Percentiles rank a stretch among this genome's conserved stretches.
phyloP scores from a whole-genome alignment of 2,888 invertebrate species.

The Drosophila cracens region DNA sequence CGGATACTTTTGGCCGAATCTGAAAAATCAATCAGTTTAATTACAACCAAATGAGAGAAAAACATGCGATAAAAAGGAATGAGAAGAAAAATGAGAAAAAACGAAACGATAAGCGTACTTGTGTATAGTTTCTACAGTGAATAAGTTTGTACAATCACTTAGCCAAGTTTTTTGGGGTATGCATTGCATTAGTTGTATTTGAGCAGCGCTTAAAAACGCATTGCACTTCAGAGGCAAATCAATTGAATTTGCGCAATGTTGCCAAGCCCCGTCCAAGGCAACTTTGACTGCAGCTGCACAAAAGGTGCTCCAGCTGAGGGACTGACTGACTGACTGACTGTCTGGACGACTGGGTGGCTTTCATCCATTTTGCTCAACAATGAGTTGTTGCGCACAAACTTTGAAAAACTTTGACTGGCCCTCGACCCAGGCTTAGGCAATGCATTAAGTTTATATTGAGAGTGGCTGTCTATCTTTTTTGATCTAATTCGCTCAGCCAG shows the following conservation, averaged over 20 bases:
- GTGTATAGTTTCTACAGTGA: conserved; percentile 47
- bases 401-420: conserved; percentile 52
- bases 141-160: conserved; percentile 55
- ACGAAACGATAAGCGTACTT: background rate
- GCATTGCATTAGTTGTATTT: conserved; percentile 71
- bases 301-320: conserved; percentile 47
- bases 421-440: conserved; percentile 13
- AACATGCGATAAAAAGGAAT: background rate
- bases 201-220: conserved; percentile 61
- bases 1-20: conserved; percentile 20
- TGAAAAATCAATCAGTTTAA: conserved; percentile 65
- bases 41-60: conserved; percentile 39
- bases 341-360: background rate
- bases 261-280: conserved; percentile 36
- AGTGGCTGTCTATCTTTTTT: conserved; percentile 66
- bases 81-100: background rate
- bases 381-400: conserved; percentile 62
- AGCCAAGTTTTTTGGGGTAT: conserved; percentile 53
- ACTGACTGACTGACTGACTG: background rate
- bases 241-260: conserved; percentile 71
- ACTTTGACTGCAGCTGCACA: conserved; percentile 26
- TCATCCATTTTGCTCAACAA: conserved; percentile 41
- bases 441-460: conserved; percentile 54
- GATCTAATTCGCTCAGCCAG: conserved; percentile 53
- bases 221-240: conserved; percentile 64